Evolutionary conservation across 2,113 vertebrate genomes (phyloP), one percentile per base, ranked within the genome.

Genomic region (Caranx ignobilis): DNA sequence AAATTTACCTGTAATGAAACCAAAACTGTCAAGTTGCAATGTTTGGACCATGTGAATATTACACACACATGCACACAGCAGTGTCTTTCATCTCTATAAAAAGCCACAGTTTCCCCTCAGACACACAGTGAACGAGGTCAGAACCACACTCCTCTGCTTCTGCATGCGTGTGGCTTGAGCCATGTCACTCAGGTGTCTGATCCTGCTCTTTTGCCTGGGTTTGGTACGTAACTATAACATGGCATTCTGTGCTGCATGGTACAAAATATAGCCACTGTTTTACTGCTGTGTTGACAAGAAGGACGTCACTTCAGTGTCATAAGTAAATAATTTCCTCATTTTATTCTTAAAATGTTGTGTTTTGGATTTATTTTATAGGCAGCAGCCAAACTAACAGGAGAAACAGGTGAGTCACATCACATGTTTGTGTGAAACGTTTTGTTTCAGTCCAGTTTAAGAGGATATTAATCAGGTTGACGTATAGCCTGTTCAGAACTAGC

Each of bases 341-440:
- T 0, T 37, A 43, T n/a, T 57, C 18, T 16, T 54, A 6, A 66
- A 10, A 48, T 73, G 2, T 60, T 60, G 2, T 57, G 13, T 55
- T 31, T 35, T 7, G 7, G 2, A 62, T 69, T 45, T 1, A 12
- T 62, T 63, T 47, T 64, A 6, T 55, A 92, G 91, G 37, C 77
- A 45, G 64, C 72, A 77, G 82, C 86, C 16, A 57, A 80, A 47
- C 75, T 88, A 5, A 71, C 86, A 18, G n/a, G 87, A 39, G 86
- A 92, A 55, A 87, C 80, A 78, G 89, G 89, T 91, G 16, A 73
- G 80, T 75, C n/a, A 61, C 2, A 52, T 59, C 0, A 26, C 6
- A 32, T 48, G 10, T 41, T n/a, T 26, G 26, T 26, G 26, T 26
- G 26, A 26, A 16, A n/a, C 0, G 3, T 26, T 32, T 8, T 15